Evolutionary conservation across 37 sponge, comb jelly and placozoan genomes (phyloP), one percentile per base, ranked within the genome.

Genomic region (Cladorhizidae sp.): DNA sequence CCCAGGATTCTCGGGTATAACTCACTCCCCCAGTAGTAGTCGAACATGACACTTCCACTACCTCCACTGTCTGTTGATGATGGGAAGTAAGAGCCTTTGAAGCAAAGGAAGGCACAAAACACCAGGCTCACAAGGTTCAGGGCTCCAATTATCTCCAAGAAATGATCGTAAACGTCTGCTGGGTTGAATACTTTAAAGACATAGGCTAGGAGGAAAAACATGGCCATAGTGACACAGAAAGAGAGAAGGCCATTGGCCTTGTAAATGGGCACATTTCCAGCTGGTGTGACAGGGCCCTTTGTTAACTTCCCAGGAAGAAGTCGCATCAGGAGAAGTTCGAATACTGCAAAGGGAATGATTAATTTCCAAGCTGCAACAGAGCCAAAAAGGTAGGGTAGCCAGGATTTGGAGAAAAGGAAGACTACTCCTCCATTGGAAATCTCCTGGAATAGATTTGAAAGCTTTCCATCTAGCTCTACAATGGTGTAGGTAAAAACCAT

Each of bases 21-120:
- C 42, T 93, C 94, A 1, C 86, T 88, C 21, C 94, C 94, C 89
- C 89, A 86, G 74, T 86, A 93, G 57, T 77, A 93, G 52, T 88
- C 94, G 64, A 88, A 88, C 0, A 93, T 61, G 18, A 89, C 54
- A 37, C 37, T 86, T 1, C 89, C 89, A 69, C 87, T 64, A 8
- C 23, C 40, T 37, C 89, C 78, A 45, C 39, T 37, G 43, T 93
- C 94, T 29, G 86, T 59, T 22, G 80, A 64, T 26, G 89, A 86
- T 0, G 94, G 93, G 40, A 65, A 45, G 41, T 61, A 67, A 1
- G 28, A 39, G 18, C 89, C 94, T 72, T 93, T 93, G 65, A 84
- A 7, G 23, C 43, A 80, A 11, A 91, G 64, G 33, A 42, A n/a
- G 18, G 79, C 20, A 45, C 83, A 80, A 39, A 92, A 63, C 29